Evolutionary conservation across 2,797 vertebrate species (phyloP), one percentile per base, ranked within the genome.

Genomic region (Zalophus californianus): DNA sequence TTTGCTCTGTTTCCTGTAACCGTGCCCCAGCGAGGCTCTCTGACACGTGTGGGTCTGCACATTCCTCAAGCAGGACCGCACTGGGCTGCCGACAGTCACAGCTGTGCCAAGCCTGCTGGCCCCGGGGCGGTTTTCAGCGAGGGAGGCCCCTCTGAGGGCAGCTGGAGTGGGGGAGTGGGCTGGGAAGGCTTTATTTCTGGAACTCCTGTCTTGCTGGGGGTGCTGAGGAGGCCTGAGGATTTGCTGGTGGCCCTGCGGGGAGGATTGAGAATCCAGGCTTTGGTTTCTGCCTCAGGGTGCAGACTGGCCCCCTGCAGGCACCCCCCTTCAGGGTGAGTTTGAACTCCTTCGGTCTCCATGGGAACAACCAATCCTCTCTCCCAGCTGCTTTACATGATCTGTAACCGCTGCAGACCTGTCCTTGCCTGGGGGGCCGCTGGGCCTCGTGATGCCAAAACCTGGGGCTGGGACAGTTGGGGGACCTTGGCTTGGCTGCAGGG

Each of bases 61-160:
- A 96, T 97, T 98, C 96, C 93, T 87, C 62, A 62, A 92, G 86
- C 92, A 18, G 87, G 78, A 83, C 93, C 27, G 7, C 9, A 0
- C 35, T 54, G 8, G 7, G 60, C 56, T 25, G 60, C 50, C 16
- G n/a, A 75, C 29, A n/a, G 88, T 72, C 84, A 29, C 95, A 96
- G 97, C 94, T 97, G 96, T 93, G 97, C 96, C 94, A 90, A 54
- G 89, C 83, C 86, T 18, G 79, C 73, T 58, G 92, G 89, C 83
- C 48, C 29, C 9, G 0, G n/a, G 75, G 78, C 27, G 0, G 25
- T 75, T 80, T 68, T 68, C 70, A 60, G 72, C 29, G 35, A 5
- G 86, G 58, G 97, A 92, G 97, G 94, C 97, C 93, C 87, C 38
- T 83, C 32, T 12, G n/a, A 86, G 98, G 96, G 70, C 60, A 66